A percentile compares a stretch with the other conserved stretches of the same genome.
Conservation (phyloP, 2,797 vertebrate species). For the Betta splendens region DNA sequence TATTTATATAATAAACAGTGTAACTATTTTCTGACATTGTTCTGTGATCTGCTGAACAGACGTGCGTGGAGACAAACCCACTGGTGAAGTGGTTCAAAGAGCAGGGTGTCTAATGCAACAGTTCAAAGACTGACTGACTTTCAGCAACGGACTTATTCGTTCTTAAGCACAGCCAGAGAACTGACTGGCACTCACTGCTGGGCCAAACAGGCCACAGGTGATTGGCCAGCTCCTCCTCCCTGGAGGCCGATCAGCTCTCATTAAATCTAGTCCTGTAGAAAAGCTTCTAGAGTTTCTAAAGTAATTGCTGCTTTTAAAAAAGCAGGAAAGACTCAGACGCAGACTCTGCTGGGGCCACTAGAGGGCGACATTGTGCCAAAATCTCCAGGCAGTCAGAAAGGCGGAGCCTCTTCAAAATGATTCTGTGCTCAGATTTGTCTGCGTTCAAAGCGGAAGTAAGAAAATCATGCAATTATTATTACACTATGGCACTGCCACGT, state of each 20-base stretch:
- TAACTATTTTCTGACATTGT: constrained; percentile 44
- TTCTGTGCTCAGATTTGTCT: constrained; percentile 14
- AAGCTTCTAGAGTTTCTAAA: constrained; percentile 27
- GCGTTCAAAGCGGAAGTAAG: constrained; percentile 8
- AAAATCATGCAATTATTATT: constrained; percentile 30
- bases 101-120: background rate
- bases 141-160: constrained; percentile 10
- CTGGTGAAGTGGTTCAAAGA: no score
- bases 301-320: constrained; percentile 1
- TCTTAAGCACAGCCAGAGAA: constrained; percentile 14
- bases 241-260: constrained; percentile 18
- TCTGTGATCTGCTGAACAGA: constrained; percentile 43
- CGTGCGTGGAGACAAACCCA: constrained; percentile 17
- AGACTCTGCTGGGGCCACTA: constrained; percentile 29
- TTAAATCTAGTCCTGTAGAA: constrained; percentile 24
- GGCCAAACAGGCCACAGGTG: constrained; percentile 31
- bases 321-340: background rate
- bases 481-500: constrained; percentile 21
- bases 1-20: constrained; percentile 57
- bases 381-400: background rate
- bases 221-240: constrained; percentile 32
- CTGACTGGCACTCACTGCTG: constrained; percentile 5
- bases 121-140: constrained; percentile 1
- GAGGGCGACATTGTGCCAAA: constrained; percentile 38
- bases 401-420: constrained; percentile 21